Evolutionary conservation across 2,797 vertebrate genomes (phyloP).

Genomic region (Cossypha polioptera): DNA sequence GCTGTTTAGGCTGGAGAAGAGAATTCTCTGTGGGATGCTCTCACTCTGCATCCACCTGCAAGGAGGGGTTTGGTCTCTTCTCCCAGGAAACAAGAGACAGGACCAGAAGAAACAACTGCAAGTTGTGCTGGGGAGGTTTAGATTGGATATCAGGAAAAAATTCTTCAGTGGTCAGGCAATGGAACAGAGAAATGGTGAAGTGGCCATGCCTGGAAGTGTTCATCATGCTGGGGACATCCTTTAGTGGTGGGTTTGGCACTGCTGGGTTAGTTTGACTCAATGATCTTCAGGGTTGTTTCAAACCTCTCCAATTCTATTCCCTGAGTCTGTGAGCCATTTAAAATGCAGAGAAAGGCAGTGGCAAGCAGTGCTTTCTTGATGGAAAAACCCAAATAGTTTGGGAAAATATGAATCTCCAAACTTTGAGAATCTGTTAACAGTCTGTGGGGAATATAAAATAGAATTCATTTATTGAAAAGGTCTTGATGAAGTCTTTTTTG

Average conservation of each 20-base stretch:
- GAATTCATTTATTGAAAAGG: not conserved
- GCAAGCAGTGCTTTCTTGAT: not conserved
- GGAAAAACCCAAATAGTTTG: not conserved
- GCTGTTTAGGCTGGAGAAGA: not conserved
- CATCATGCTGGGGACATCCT: not conserved
- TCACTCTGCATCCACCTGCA: not conserved
- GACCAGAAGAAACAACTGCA: fast-evolving
- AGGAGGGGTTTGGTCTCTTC: not conserved
- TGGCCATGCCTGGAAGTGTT: not conserved
- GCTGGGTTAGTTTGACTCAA: not conserved
- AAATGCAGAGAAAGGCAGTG: not conserved
- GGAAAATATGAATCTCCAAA: not conserved
- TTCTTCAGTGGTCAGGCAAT: not conserved
- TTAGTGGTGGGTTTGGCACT: not conserved
- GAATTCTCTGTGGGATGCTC: not conserved
- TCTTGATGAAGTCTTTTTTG: not conserved
- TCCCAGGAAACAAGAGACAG: not conserved
- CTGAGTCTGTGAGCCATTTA: not conserved
- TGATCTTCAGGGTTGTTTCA: not conserved
- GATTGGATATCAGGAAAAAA: not conserved
- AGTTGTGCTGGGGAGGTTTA: not conserved
- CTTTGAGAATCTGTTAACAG: not conserved
- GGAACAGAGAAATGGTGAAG: not conserved
- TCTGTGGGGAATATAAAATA: constrained; percentile 7
- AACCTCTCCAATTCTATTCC: not conserved